Percentiles rank a stretch among this genome's conserved stretches.
phyloP scores from a whole-genome alignment of 2,113 vertebrate species.

The Atlantisia rogersi region DNA sequence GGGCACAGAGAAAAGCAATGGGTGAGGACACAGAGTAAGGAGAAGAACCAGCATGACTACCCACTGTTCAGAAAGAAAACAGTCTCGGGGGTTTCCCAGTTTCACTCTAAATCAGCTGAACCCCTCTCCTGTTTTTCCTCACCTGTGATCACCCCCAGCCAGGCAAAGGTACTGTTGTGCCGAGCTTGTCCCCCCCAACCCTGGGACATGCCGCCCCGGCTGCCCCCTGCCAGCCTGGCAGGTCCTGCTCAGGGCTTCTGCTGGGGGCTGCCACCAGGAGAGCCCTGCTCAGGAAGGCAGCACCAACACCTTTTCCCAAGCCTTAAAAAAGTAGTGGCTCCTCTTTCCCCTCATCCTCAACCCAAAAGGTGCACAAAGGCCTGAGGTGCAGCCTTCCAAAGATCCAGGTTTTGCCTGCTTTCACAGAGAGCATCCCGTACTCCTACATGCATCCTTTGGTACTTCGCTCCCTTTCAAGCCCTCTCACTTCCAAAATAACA shows the following conservation, averaged over 20 bases:
- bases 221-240: no score
- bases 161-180: background rate
- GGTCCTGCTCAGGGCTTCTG: no score
- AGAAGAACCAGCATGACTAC: accelerated
- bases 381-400: background rate
- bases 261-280: accelerated
- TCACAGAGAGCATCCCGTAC: background rate
- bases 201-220: no score
- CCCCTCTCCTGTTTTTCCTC: background rate
- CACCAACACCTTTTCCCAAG: background rate
- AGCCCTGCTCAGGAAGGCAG: background rate
- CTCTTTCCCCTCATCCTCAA: background rate
- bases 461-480: background rate
- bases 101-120: background rate
- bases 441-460: background rate
- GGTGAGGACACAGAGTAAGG: background rate
- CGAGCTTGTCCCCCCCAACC: no score
- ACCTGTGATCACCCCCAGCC: background rate
- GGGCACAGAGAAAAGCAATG: background rate
- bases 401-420: background rate
- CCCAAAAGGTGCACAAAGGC: accelerated
- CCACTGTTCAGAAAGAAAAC: background rate
- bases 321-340: accelerated
- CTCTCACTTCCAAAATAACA: background rate
- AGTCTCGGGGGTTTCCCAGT: accelerated